Base-by-base conservation (phyloP, 2,888 invertebrate genomes). In the Cantharis rufa region DNA sequence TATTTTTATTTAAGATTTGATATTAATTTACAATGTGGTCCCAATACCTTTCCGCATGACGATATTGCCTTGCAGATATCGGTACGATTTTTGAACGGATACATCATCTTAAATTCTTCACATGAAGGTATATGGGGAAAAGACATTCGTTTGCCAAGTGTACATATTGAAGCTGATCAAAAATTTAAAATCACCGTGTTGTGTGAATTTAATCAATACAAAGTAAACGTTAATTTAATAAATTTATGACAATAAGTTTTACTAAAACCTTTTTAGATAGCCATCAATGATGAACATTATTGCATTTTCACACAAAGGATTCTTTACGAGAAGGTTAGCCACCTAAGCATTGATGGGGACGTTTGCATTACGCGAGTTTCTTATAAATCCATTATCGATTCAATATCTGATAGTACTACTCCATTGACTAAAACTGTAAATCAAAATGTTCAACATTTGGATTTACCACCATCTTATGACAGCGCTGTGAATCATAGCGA, bases 261-360 rank as follows among this genome's bases (percentile, higher is more conserved):
- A 24, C 9, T 1, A 24, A 24, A 24, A 24, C 1, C 1, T 0
- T 32, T 87, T 11, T 87, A 94, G 93, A 90, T 96, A 78, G 95
- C 95, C 0, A 88, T 96, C 13, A 96, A 96, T 86, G 95, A 95
- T 2, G 89, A 90, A 69, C 96, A 96, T 84, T 95, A 93, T 87
- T 90, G 93, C 74, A 94, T 95, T 88, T 96, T 95, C 87, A 88
- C 89, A 1, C 94, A 95, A 85, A 91, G 95, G 70, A 86, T 95
- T 68, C 93, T 95, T 1, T 90, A 90, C 83, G 90, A 92, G 28
- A 72, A 91, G 79, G 91, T 94, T 48, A 90, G 92, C 0, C 92
- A 94, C 86, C 81, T 96, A 27, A 90, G 92, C 0, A 90, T 96
- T n/a, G 94, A 94, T 83, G 96, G 96, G 0, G 95, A 95, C 83